Conservation (phyloP, 1,140 invertebrate species). For the Drosophila pallidifrons region DNA sequence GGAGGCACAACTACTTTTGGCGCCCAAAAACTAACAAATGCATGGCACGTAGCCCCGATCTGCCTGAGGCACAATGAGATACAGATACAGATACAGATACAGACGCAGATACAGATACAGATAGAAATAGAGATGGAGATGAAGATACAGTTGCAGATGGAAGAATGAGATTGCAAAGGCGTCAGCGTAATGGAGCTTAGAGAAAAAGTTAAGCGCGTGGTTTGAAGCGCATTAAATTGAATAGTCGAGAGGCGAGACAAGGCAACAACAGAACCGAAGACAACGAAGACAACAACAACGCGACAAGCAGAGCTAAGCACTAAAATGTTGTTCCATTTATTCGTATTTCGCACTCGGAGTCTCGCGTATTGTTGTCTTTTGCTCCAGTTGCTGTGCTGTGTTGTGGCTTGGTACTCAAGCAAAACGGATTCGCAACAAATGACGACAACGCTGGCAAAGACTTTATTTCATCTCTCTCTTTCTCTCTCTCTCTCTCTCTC, state of each 20-base stretch:
- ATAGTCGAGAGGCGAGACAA: constrained; percentile 26
- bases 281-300: background rate
- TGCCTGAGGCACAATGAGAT: background rate
- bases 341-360: background rate
- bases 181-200: background rate
- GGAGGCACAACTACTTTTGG: constrained; percentile 20
- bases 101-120: background rate
- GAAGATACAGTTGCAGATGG: background rate
- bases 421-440: constrained; percentile 50
- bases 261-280: background rate
- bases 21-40: constrained; percentile 38
- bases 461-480: constrained; percentile 23
- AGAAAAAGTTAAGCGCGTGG: constrained; percentile 34
- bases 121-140: background rate
- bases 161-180: background rate
- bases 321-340: constrained; percentile 21
- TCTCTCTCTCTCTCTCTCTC: background rate
- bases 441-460: constrained; percentile 49
- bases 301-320: constrained; percentile 14
- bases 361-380: constrained; percentile 16
- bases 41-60: constrained; percentile 33
- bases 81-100: background rate
- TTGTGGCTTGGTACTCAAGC: constrained; percentile 29
- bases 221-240: constrained; percentile 52
- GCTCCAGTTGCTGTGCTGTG: constrained; percentile 24